phyloP scores from a whole-genome alignment of 2,888 invertebrate genomes.

The Ophion ellenae region DNA sequence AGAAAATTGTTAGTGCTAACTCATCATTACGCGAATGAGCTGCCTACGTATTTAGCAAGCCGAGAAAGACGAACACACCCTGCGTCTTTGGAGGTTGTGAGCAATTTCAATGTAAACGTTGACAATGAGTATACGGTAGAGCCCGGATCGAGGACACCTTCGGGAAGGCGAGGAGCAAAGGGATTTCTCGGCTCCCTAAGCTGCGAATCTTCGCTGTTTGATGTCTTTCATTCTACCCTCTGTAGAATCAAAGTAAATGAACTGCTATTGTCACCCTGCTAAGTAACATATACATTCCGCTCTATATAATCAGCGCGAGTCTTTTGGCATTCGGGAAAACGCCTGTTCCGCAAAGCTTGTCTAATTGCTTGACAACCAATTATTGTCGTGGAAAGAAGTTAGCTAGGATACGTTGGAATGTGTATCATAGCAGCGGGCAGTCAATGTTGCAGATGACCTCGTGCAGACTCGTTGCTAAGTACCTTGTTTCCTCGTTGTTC shows the following conservation, averaged over 20 bases:
- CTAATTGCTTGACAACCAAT: background rate
- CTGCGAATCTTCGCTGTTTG: constrained; percentile 12
- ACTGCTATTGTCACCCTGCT: background rate
- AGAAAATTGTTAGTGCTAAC: constrained; percentile 68
- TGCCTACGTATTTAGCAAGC: constrained; percentile 72
- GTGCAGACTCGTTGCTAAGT: background rate
- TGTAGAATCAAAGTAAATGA: background rate
- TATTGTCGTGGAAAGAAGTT: background rate
- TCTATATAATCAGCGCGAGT: background rate
- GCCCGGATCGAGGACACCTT: constrained; percentile 34
- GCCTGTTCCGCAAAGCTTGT: background rate
- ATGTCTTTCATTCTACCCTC: constrained; percentile 1
- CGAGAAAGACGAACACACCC: constrained; percentile 53
- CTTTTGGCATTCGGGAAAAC: background rate
- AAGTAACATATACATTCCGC: background rate
- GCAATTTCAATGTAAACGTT: constrained; percentile 34
- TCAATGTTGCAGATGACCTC: background rate
- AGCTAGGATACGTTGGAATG: background rate
- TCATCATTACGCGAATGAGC: constrained; percentile 73
- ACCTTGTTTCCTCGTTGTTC: constrained; percentile 24
- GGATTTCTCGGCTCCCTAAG: constrained; percentile 4
- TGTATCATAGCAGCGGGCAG: background rate
- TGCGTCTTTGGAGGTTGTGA: constrained; percentile 5
- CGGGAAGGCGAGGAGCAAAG: constrained; percentile 1
- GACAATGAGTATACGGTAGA: constrained; percentile 60